A percentile compares a stretch with the other conserved stretches of the same genome.
Conservation (phyloP, 35 echinoderm and acorn worm species). For the Chiridota heheva region DNA sequence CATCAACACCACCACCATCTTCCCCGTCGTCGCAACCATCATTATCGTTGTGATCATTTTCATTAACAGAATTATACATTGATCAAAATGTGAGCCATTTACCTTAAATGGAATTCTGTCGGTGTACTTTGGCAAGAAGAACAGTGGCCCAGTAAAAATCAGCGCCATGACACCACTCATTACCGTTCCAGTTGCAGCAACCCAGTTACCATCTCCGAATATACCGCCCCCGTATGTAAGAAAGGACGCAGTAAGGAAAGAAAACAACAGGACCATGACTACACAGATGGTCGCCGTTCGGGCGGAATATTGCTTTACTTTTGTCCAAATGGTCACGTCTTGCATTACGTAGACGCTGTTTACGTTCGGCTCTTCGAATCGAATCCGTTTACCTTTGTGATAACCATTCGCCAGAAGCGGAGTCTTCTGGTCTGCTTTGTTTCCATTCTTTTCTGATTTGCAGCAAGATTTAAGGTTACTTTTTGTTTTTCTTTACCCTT, state of each 20-base stretch:
- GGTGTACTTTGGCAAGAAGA: slow-evolving; percentile 40
- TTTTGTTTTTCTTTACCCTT: slow-evolving; percentile 15
- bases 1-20: no score
- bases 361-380: background rate
- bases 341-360: background rate
- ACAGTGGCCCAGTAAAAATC: slow-evolving; percentile 18
- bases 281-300: slow-evolving; percentile 22
- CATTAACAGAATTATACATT: background rate
- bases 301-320: slow-evolving; percentile 23
- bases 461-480: background rate
- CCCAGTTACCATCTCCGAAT: slow-evolving; percentile 18
- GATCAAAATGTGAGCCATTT: background rate
- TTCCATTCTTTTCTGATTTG: background rate
- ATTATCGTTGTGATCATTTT: background rate
- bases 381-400: background rate
- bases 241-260: slow-evolving; percentile 16
- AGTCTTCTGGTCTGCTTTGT: slow-evolving; percentile 17
- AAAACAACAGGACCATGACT: slow-evolving; percentile 3
- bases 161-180: background rate
- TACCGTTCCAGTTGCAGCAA: slow-evolving; percentile 8
- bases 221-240: slow-evolving; percentile 33
- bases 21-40: background rate
- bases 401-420: no score
- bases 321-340: slow-evolving; percentile 6
- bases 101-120: slow-evolving; percentile 68